Evolutionary conservation across 2,888 invertebrate species (phyloP).

Genomic region (Lepidochrysops patricia): DNA sequence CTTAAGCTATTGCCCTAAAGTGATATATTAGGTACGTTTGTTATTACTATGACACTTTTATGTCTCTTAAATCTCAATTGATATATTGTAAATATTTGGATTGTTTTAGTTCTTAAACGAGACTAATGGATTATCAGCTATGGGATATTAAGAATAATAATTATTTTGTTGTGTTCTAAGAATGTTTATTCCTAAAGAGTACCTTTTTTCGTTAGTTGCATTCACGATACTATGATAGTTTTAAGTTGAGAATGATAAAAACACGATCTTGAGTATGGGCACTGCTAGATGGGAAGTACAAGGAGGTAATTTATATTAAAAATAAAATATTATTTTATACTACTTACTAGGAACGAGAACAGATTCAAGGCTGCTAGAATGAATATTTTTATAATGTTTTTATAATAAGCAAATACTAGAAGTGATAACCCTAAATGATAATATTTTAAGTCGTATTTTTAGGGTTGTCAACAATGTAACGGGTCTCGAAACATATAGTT

Average conservation of each 20-base stretch:
- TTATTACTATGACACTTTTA: neutral
- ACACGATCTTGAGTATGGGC: conserved; percentile 38
- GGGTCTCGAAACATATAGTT: conserved; percentile 69
- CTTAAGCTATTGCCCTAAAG: neutral
- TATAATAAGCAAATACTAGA: conserved; percentile 27
- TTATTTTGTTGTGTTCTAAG: conserved; percentile 57
- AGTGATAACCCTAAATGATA: conserved; percentile 36
- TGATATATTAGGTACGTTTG: neutral
- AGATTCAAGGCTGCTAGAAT: conserved; percentile 55
- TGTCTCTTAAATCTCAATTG: neutral
- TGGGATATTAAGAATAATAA: conserved; percentile 39
- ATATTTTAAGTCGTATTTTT: conserved; percentile 20
- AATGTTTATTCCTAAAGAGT: conserved; percentile 69
- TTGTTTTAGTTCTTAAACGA: conserved; percentile 6
- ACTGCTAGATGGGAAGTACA: conserved; percentile 47
- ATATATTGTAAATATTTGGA: conserved; percentile 15
- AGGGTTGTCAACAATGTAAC: conserved; percentile 48
- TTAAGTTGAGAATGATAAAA: conserved; percentile 43
- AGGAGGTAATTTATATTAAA: conserved; percentile 49
- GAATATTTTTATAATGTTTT: conserved; percentile 32
- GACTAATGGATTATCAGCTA: conserved; percentile 18
- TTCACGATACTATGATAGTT: conserved; percentile 46
- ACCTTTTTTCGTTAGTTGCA: conserved; percentile 45
- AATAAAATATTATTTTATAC: conserved; percentile 32
- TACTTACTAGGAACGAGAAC: conserved; percentile 54